phyloP scores from a whole-genome alignment of 2,797 vertebrate species.

The Selene dorsalis region DNA sequence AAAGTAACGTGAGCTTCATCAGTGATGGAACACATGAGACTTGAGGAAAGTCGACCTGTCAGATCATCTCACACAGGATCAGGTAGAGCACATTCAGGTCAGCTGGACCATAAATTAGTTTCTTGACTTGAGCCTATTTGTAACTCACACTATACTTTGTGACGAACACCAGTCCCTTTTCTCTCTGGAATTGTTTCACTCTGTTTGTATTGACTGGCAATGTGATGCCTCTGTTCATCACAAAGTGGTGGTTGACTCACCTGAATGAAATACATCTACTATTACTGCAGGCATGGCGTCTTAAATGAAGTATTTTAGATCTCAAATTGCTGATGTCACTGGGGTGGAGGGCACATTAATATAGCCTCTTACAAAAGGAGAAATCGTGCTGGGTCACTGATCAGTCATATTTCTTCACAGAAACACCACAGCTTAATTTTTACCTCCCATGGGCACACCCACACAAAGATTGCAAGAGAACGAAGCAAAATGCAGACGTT shows the following conservation, averaged over 20 bases:
- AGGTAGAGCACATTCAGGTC: conserved; percentile 41
- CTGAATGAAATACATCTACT: conserved; percentile 26
- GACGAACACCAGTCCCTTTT: conserved; percentile 3
- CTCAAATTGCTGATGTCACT: conserved; percentile 24
- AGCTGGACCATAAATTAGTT: conserved; percentile 4
- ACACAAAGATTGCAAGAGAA: conserved; percentile 30
- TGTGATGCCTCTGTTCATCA: conserved; percentile 11
- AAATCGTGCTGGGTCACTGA: neutral
- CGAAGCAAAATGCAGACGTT: neutral
- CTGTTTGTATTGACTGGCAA: neutral
- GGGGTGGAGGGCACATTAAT: conserved; percentile 14
- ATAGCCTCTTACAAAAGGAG: conserved; percentile 8
- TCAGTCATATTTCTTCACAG: conserved; percentile 42
- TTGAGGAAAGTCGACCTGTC: conserved; percentile 41
- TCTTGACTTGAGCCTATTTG: conserved; percentile 15
- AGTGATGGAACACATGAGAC: conserved; percentile 40
- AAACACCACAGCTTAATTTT: conserved; percentile 6
- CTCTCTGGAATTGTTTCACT: neutral
- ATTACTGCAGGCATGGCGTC: neutral
- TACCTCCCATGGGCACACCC: conserved; percentile 2
- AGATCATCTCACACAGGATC: conserved; percentile 20
- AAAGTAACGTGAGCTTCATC: conserved; percentile 53
- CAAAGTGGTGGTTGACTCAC: neutral
- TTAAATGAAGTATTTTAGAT: conserved; percentile 19
- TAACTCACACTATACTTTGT: conserved; percentile 8